Percentiles rank a stretch among this genome's conserved stretches.
Conservation (phyloP, 2,797 vertebrate species). For the Myotis pilosus region DNA sequence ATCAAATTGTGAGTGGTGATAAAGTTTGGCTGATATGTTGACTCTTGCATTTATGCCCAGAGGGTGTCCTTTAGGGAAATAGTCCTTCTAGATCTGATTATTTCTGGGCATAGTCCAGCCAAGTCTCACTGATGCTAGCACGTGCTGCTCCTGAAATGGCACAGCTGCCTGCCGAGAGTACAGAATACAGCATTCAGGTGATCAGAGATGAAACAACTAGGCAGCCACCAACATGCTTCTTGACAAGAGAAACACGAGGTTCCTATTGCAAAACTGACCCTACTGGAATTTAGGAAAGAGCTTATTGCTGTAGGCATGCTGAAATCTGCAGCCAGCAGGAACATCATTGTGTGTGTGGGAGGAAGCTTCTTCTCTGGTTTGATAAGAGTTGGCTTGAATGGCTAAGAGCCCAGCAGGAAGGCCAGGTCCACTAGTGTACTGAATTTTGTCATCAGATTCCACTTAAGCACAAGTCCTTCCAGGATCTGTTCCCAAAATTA, state of each 20-base stretch:
- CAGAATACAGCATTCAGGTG: neutral
- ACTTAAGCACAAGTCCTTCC: neutral
- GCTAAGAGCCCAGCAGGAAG: neutral
- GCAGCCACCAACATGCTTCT: neutral
- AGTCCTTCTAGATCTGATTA: neutral
- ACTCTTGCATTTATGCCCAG: neutral
- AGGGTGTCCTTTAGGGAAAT: neutral
- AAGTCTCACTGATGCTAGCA: neutral
- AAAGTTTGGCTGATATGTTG: neutral
- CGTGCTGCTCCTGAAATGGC: neutral
- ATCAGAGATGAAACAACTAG: neutral
- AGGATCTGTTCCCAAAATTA: slow-evolving; percentile 20
- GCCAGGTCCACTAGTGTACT: neutral
- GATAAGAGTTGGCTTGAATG: neutral
- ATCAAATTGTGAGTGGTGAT: neutral
- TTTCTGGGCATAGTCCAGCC: neutral
- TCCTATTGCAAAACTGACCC: slow-evolving; percentile 46
- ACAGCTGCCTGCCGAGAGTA: neutral
- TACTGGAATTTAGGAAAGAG: neutral
- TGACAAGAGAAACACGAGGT: neutral
- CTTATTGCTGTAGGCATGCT: neutral
- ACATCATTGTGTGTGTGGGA: neutral
- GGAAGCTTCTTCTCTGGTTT: too few species aligned
- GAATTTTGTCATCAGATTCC: neutral
- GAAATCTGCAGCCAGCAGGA: neutral